phyloP scores from a whole-genome alignment of 2,113 vertebrate species.

The Lepisosteus oculatus region DNA sequence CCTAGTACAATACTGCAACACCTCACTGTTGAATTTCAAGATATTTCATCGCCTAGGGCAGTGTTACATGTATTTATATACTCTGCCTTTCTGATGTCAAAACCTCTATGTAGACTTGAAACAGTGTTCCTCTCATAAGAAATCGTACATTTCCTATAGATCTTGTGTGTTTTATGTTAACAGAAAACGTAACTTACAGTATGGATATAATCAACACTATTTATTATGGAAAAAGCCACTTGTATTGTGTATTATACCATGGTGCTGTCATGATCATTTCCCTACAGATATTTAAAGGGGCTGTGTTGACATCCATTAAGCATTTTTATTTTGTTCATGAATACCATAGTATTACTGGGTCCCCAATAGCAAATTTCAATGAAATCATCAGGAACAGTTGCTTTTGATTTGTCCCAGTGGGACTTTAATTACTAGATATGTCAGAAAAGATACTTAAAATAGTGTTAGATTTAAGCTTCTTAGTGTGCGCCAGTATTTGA shows the following conservation, averaged over 20 bases:
- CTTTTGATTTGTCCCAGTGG: slow-evolving; percentile 85
- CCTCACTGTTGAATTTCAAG: slow-evolving; percentile 43
- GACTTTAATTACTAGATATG: slow-evolving; percentile 65
- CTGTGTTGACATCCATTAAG: slow-evolving; percentile 16
- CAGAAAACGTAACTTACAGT: slow-evolving; percentile 48
- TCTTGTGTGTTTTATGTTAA: slow-evolving; percentile 49
- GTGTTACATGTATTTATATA: slow-evolving; percentile 35
- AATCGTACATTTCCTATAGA: slow-evolving; percentile 37
- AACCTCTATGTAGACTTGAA: slow-evolving; percentile 45
- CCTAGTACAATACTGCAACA: slow-evolving; percentile 43
- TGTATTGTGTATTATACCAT: slow-evolving; percentile 52
- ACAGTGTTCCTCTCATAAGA: not conserved
- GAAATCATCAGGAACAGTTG: slow-evolving; percentile 36
- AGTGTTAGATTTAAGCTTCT: slow-evolving; percentile 59
- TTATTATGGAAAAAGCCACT: slow-evolving; percentile 68
- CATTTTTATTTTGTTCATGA: slow-evolving; percentile 39
- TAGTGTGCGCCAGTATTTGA: slow-evolving; percentile 30
- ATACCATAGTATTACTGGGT: slow-evolving; percentile 58
- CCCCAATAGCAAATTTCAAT: slow-evolving; percentile 44
- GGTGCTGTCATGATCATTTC: slow-evolving; percentile 66
- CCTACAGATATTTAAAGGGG: slow-evolving; percentile 46
- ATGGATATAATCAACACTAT: slow-evolving; percentile 55
- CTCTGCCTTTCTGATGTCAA: slow-evolving; percentile 50
- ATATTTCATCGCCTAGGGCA: slow-evolving; percentile 39
- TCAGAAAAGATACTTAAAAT: slow-evolving; percentile 41